Base-by-base conservation (phyloP, 2,113 vertebrate species). In the Leiothrix lutea region DNA sequence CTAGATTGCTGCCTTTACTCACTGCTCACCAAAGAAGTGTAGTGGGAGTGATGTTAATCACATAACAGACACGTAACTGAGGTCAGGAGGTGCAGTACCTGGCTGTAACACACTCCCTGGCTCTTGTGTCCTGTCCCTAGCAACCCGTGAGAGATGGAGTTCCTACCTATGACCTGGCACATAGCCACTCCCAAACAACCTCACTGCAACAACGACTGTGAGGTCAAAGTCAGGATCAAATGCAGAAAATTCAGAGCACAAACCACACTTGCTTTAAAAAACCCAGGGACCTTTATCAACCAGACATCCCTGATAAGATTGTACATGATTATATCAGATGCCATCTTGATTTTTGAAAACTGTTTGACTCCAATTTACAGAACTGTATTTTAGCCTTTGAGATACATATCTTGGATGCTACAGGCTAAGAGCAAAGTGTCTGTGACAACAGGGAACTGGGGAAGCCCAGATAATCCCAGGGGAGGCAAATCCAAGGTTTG, bases 61-160 rank as follows among this genome's bases (percentile, higher is more conserved):
- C 31, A 19, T 6, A 45, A 14, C n/a, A 86, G 51, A 35, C 12
- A 17, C 0, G 0, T 24, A 71, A 57, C 35, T 65, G 62, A 19
- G 44, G 44, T n/a, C 70, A 64, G 14, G 58, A 84, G 23, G 35
- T n/a, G 4, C 51, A n/a, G 7, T 4, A 62, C 25, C 47, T 45
- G 29, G 29, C 51, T 84, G 20, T 26, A 77, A 40, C 2, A 7
- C 8, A 9, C 3, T 45, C 33, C 29, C 36, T 20, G 17, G 28
- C 14, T 53, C 28, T n/a, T 14, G 2, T 11, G 9, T 21, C 47
- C 62, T 69, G 24, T 4, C 19, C 6, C 31, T 61, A 47, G 53
- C 29, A 56, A 15, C 12, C 18, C 1, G 1, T 0, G 0, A 35
- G 2, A 38, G 17, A 6, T 6, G 12, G 4, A 25, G 10, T 36